Percentiles rank a stretch among this genome's conserved stretches.
phyloP scores from a whole-genome alignment of 2,113 vertebrate species.

The Tinamus guttatus region DNA sequence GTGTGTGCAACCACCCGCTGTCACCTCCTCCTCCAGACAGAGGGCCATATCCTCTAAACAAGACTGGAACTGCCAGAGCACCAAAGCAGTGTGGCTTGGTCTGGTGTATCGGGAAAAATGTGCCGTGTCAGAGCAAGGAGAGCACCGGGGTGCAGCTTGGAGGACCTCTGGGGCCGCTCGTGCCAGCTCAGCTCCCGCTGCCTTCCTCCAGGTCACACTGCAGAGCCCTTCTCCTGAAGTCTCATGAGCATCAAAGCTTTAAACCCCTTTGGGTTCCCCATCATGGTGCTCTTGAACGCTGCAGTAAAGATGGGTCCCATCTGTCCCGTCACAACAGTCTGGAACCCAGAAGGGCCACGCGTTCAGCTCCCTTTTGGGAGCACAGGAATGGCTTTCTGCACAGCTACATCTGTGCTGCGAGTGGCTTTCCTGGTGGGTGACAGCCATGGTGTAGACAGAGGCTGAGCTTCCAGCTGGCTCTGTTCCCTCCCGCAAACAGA shows the following conservation, averaged over 20 bases:
- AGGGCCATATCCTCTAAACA: not conserved
- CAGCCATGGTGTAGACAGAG: conserved; percentile 19
- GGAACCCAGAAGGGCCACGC: not conserved
- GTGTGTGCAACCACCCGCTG: not conserved
- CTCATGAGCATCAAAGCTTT: not conserved
- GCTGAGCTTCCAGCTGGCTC: conserved; percentile 60
- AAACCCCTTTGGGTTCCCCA: fast-evolving
- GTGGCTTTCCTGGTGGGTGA: conserved; percentile 1
- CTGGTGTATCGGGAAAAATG: fast-evolving
- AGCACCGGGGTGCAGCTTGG: not conserved
- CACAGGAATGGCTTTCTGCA: not conserved
- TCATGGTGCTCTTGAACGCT: fast-evolving
- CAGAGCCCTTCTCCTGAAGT: not conserved
- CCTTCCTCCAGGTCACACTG: not conserved
- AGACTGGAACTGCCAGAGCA: not conserved
- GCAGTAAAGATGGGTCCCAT: fast-evolving
- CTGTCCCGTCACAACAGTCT: not conserved
- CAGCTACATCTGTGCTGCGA: not conserved
- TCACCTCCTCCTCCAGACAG: not conserved
- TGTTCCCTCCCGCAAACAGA: conserved; percentile 35
- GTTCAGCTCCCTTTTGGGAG: not conserved
- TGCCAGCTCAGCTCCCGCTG: not conserved
- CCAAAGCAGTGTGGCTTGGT: fast-evolving
- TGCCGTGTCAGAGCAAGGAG: not conserved
- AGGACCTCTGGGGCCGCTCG: not conserved